A percentile compares a stretch with the other conserved stretches of the same genome.
These are phyloP conservation scores for Blennius ocellaris DNA, from an alignment of 2,113 vertebrate species.

Conservation along the genomic window DNA sequence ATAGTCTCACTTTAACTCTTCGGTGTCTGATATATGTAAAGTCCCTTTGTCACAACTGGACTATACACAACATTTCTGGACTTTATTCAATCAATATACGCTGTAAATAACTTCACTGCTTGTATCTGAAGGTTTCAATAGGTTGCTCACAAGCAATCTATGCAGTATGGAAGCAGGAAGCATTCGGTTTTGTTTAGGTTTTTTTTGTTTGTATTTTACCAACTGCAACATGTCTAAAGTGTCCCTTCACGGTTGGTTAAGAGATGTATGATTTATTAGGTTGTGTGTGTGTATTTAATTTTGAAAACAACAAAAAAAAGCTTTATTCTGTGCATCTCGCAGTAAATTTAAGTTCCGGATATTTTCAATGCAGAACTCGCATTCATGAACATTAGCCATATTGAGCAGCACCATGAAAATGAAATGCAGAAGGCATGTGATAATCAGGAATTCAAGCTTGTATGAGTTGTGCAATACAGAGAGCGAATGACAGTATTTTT, in stretches of 20 bases:
- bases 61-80: conserved; percentile 60
- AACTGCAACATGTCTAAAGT: conserved; percentile 59
- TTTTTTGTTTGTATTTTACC: conserved; percentile 20
- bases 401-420: conserved; percentile 40
- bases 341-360: conserved; percentile 31
- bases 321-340: conserved; percentile 45
- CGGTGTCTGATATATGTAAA: conserved; percentile 54
- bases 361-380: conserved; percentile 37
- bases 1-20: conserved; percentile 60
- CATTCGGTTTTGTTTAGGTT: not conserved
- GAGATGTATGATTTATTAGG: conserved; percentile 51
- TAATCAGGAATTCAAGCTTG: conserved; percentile 65
- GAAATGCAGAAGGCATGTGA: conserved; percentile 49
- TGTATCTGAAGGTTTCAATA: conserved; percentile 61
- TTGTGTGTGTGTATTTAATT: conserved; percentile 57
- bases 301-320: conserved; percentile 14
- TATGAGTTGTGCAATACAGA: conserved; percentile 71
- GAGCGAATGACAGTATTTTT: conserved; percentile 54
- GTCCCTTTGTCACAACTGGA: conserved; percentile 61
- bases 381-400: conserved; percentile 25
- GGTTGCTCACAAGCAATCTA: conserved; percentile 40
- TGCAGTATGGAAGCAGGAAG: conserved; percentile 61
- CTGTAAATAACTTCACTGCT: conserved; percentile 81
- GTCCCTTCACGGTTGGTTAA: conserved; percentile 45
- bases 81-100: conserved; percentile 55